Evolutionary conservation across 2,113 vertebrate genomes (phyloP).

Genomic region (Corythaeola cristata): DNA sequence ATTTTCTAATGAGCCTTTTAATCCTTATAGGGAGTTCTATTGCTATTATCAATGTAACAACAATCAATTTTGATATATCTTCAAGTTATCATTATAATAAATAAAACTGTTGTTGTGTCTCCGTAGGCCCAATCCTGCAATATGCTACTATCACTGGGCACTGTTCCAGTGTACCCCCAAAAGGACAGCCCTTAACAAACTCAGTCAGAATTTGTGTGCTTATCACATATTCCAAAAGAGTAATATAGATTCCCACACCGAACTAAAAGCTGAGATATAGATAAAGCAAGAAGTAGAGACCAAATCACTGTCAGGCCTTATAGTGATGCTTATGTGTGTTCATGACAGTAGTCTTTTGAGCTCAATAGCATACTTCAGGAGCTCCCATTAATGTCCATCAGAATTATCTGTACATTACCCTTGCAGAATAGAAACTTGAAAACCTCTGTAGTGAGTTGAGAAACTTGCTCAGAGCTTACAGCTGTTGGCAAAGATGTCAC

Average conservation of each 20-base stretch:
- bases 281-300: neutral
- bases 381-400: neutral
- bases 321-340: neutral
- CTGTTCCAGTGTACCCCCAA: neutral
- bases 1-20: neutral
- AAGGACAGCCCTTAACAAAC: neutral
- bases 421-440: neutral
- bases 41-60: neutral
- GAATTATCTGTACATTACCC: neutral
- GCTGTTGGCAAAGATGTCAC: conserved; percentile 23
- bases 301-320: neutral
- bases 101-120: neutral
- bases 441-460: neutral
- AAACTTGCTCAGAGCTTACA: neutral
- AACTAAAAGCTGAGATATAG: neutral
- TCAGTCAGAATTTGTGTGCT: neutral
- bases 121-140: neutral
- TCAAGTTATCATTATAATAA: neutral
- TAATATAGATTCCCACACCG: neutral
- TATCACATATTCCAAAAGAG: neutral
- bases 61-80: neutral
- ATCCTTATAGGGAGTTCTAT: conserved; percentile 1
- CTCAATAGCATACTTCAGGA: neutral
- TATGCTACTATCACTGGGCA: neutral
- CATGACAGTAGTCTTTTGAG: neutral